phyloP scores from a whole-genome alignment of 2,797 vertebrate species.

The Numenius phaeopus region DNA sequence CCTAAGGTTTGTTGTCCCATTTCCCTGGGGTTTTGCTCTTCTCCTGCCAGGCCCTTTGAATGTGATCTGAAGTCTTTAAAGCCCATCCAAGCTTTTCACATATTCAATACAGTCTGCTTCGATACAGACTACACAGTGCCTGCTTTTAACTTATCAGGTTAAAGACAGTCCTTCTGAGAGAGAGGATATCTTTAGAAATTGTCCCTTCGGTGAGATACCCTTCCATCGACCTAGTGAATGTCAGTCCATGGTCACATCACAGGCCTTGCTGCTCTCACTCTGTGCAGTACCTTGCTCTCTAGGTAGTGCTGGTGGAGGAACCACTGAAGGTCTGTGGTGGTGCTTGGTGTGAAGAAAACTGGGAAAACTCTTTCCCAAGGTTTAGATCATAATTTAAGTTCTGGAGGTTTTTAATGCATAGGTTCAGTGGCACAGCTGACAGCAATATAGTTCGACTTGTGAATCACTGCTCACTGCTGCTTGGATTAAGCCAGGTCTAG shows the following conservation, averaged over 20 bases:
- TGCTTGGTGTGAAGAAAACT: neutral
- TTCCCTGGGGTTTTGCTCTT: neutral
- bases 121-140: neutral
- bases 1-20: neutral
- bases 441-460: neutral
- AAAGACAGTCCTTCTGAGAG: neutral
- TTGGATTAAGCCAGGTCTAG: neutral
- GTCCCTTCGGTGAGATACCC: neutral
- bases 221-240: rapidly evolving
- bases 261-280: neutral
- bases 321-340: neutral
- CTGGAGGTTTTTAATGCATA: neutral
- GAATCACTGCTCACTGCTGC: neutral
- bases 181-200: neutral
- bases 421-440: neutral
- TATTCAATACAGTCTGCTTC: neutral
- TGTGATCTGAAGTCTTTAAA: neutral
- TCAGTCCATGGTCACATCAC: neutral
- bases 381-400: neutral
- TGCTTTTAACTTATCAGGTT: neutral
- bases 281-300: neutral
- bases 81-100: neutral
- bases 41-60: neutral
- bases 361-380: neutral
- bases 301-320: neutral